Conservation (phyloP, 2,113 vertebrate genomes). For the Saguinus imperator region DNA sequence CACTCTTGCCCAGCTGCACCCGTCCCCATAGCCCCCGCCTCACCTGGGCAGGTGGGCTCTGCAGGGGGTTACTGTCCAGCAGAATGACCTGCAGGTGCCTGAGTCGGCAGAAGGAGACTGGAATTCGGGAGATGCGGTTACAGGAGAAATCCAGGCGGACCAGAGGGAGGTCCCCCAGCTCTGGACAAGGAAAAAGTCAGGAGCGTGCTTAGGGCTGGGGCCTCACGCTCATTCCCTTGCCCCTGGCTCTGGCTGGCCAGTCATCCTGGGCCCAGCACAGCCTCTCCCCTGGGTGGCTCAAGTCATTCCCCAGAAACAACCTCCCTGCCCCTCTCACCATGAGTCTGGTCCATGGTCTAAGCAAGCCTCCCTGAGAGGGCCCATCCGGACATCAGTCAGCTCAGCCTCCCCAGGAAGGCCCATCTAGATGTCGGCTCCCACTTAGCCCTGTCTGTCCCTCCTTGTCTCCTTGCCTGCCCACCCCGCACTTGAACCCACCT, state of each 20-base stretch:
- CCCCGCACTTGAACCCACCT: not conserved
- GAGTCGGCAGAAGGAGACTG: conserved; percentile 91
- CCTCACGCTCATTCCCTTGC: not conserved
- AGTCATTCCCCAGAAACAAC: not conserved
- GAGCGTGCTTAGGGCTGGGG: not conserved
- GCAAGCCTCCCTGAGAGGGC: not conserved
- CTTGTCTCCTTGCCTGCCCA: not conserved
- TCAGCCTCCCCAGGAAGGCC: too few species aligned
- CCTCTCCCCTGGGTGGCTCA: not conserved
- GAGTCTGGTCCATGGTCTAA: not conserved
- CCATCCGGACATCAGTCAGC: too few species aligned
- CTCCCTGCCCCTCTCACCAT: not conserved
- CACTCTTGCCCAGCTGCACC: not conserved
- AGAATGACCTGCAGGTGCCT: conserved; percentile 90
- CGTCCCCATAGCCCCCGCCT: not conserved
- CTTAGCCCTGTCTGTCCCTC: not conserved
- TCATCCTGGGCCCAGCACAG: not conserved
- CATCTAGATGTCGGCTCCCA: too few species aligned
- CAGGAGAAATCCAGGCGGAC: conserved; percentile 94
- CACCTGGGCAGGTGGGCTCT: conserved; percentile 90
- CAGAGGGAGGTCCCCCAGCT: conserved; percentile 91
- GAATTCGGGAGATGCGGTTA: conserved; percentile 90
- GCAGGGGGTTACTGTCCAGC: conserved; percentile 93
- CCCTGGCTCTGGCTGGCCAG: not conserved
- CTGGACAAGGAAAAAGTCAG: conserved; percentile 80